Evolutionary conservation across 1,140 invertebrate genomes (phyloP).

Genomic region (Artemia franciscana): DNA sequence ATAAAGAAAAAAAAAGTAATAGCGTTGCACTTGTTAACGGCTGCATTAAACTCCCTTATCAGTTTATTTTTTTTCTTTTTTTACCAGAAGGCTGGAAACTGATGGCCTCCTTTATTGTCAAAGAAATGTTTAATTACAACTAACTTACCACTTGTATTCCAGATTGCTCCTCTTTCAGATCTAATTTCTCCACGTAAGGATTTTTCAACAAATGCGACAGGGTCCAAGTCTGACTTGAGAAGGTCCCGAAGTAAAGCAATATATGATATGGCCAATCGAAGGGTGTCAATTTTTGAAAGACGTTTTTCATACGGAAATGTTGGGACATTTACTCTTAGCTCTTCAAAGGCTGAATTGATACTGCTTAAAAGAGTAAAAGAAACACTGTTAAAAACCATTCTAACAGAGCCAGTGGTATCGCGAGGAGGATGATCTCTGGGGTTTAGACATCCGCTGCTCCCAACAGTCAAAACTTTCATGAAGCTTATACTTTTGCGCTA

Average conservation of each 20-base stretch:
- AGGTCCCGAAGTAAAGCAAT: constrained; percentile 79
- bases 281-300: constrained; percentile 87
- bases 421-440: no score
- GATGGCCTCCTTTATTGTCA: background rate
- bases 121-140: constrained; percentile 3
- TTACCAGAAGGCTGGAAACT: background rate
- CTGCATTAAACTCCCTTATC: background rate
- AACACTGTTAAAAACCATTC: no score
- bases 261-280: constrained; percentile 84
- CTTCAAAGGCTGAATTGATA: constrained; percentile 96
- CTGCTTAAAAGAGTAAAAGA: constrained; percentile 36
- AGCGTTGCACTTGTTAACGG: background rate
- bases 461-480: no score
- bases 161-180: constrained; percentile 50
- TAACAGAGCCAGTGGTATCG: no score
- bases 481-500: no score
- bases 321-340: constrained; percentile 76
- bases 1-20: constrained; percentile 1
- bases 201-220: constrained; percentile 75
- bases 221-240: constrained; percentile 68
- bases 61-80: background rate
- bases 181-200: constrained; percentile 67
- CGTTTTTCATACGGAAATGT: constrained; percentile 97
- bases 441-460: no score
- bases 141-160: constrained; percentile 81